Base-by-base conservation (phyloP, 2,113 vertebrate genomes). In the Paratilapia polleni region DNA sequence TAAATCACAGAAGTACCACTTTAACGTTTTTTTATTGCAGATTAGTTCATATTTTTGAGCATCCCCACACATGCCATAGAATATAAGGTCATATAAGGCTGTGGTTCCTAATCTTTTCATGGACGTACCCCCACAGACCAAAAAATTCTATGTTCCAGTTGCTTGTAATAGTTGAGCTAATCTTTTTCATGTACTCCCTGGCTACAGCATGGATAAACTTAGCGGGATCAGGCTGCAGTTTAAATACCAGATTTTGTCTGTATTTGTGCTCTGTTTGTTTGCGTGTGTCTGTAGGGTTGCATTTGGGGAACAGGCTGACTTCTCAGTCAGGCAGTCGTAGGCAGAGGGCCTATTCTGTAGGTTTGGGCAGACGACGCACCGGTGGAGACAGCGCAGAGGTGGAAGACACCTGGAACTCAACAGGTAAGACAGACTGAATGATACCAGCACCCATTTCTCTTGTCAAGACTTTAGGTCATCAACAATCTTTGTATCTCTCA, bases 391-490 rank as follows among this genome's bases (percentile, higher is more conserved):
- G 49, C 0, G 95, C 95, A 66, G 96, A 96, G 41, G 79, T 90
- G 0, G 91, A 96, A 13, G 94, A 96, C 49, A 82, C 83, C 36
- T 93, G 87, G 7, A 49, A 90, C 5, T 84, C 92, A 12, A 93
- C 95, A 96, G 97, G 97, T 97, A 96, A 5, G 20, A 58, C 31
- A 2, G 1, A 61, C 57, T 4, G 15, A 62, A 86, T 19, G 28
- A 86, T 54, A 28, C 15, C 59, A 22, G 1, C 28, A 49, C 1
- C 66, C 15, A 64, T 75, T 74, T 80, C 41, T 81, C 28, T 60
- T 81, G 11, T 24, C 36, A 87, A 85, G 62, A 80, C 83, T 70
- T 78, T 86, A 88, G 70, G 79, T 82, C 84, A 92, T 91, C 84
- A 90, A 85, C 80, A 57, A 77, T 86, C 54, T 87, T 92, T 91